Percentiles rank a stretch among this genome's conserved stretches.
Conservation (phyloP, 2,797 vertebrate genomes). For the Melanotaenia pygmaea region DNA sequence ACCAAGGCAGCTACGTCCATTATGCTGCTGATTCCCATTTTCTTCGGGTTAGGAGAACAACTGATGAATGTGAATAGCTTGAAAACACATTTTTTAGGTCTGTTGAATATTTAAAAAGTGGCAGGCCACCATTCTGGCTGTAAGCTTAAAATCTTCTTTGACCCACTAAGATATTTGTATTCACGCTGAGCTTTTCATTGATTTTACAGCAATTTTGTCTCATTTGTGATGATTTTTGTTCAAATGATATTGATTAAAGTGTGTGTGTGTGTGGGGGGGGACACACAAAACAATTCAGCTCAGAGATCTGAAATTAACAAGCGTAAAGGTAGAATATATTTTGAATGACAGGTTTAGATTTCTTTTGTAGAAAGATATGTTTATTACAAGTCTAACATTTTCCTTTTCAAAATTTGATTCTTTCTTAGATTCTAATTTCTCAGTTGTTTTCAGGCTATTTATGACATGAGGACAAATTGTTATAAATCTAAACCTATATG, state of each 20-base stretch:
- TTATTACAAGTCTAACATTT: too few species aligned
- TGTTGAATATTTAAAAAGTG: slow-evolving; percentile 49
- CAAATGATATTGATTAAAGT: neutral
- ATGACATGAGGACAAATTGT: neutral
- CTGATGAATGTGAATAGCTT: neutral
- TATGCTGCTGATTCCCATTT: slow-evolving; percentile 63
- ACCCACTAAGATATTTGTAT: neutral
- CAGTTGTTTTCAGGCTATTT: neutral
- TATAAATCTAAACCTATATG: neutral
- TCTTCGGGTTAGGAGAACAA: slow-evolving; percentile 41
- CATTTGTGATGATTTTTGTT: neutral
- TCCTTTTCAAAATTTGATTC: too few species aligned
- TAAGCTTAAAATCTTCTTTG: slow-evolving; percentile 36
- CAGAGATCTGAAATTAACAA: neutral
- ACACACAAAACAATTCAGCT: neutral
- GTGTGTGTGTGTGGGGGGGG: too few species aligned
- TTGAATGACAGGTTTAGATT: too few species aligned
- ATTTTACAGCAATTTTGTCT: neutral
- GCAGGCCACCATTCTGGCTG: slow-evolving; percentile 14
- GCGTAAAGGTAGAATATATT: neutral
- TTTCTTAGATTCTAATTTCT: too few species aligned
- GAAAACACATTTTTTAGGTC: slow-evolving; percentile 41
- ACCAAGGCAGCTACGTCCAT: slow-evolving; percentile 58
- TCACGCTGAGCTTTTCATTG: neutral
- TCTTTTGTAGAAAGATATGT: too few species aligned